Evolutionary conservation across 2,113 vertebrate species (phyloP), one percentile per base, ranked within the genome.

Genomic region (Dasyurus viverrinus): DNA sequence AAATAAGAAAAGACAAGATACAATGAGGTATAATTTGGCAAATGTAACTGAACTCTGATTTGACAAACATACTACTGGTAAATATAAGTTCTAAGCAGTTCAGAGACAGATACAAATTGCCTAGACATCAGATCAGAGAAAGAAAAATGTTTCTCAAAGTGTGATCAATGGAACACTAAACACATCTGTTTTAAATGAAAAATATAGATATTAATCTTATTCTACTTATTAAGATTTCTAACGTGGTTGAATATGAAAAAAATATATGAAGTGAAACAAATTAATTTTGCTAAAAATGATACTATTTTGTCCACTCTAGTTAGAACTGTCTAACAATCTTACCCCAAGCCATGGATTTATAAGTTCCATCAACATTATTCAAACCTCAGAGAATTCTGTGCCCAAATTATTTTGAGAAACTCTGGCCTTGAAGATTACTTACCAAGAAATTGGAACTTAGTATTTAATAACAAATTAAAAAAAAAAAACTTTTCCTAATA

Each of bases 31-130:
- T 55, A 42, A 84, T 23, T 42, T 42, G n/a, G 68, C 42, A 84
- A 84, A 55, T 52, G 84, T 93, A 92, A 54, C 16, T 48, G 89
- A 94, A 93, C 52, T 94, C 47, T 92, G 47, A 0, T 25, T 92
- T 76, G 48, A 94, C 27, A 2, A 84, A 89, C 24, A 84, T 54
- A 91, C 92, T 54, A 89, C 9, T 42, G n/a, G 19, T 84, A 84
- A 84, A 42, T 42, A 84, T 84, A 42, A 84, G 68, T 22, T 84
- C 16, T 84, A 84, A 84, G 68, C n/a, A 42, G 68, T 23, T n/a
- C 36, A 84, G 19, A 84, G n/a, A 42, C n/a, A 84, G 68, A 42
- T 84, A 23, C n/a, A 84, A 68, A 68, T 12, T 36, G 11, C 60
- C 30, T 68, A 68, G 60, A 16, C 19, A n/a, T 23, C 42, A 6